A percentile compares a stretch with the other conserved stretches of the same genome.
phyloP scores from a whole-genome alignment of 2,888 invertebrate genomes.

The Cataglyphis altisquamis region DNA sequence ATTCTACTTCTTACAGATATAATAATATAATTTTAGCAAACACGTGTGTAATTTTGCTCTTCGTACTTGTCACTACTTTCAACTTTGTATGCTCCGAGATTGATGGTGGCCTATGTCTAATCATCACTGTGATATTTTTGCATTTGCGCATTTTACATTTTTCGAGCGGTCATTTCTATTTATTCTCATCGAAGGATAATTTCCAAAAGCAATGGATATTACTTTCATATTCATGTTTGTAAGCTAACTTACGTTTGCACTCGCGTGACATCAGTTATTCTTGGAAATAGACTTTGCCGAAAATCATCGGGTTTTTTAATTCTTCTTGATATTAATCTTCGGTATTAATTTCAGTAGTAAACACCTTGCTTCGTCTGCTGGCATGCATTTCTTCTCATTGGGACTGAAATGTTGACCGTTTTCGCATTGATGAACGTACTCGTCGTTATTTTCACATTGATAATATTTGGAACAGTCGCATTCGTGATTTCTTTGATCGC shows the following conservation, averaged over 20 bases:
- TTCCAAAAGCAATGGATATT: neutral
- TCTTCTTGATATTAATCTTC: no score
- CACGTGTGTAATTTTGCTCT: neutral
- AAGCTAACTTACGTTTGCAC: neutral
- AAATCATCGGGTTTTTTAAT: neutral
- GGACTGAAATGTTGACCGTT: conserved; percentile 21
- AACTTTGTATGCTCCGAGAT: conserved; percentile 3
- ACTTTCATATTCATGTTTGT: neutral
- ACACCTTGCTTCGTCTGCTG: neutral
- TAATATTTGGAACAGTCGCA: conserved; percentile 1
- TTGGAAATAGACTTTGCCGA: neutral
- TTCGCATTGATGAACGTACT: neutral
- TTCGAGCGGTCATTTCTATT: neutral
- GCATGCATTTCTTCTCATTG: accelerated
- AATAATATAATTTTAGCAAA: conserved; percentile 11
- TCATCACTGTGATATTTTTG: neutral
- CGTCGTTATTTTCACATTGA: no score
- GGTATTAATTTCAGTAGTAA: neutral
- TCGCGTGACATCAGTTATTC: neutral
- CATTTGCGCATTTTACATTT: neutral
- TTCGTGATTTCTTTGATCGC: neutral
- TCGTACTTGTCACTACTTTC: conserved; percentile 9
- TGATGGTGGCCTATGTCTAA: neutral
- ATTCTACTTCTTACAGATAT: conserved; percentile 26
- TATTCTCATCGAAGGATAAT: neutral